Evolutionary conservation across 2,888 invertebrate genomes (phyloP), one percentile per base, ranked within the genome.

Genomic region (Drosophila fulvimacula): DNA sequence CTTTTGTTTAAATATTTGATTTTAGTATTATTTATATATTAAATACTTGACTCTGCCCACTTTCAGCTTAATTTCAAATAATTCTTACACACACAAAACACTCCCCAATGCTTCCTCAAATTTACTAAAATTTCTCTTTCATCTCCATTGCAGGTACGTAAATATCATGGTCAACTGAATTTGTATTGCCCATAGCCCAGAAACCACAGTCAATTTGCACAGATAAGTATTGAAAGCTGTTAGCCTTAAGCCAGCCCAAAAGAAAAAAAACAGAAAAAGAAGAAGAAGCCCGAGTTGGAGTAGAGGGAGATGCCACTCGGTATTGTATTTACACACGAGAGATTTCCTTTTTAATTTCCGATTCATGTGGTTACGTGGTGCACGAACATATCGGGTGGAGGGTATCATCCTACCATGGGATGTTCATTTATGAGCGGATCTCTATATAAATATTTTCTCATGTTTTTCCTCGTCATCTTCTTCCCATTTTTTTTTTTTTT

Each of bases 281-380:
- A 7, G 32, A 7, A 19, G 27, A 30, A 7, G 27, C 7, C 0
- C 0, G 27, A 7, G 27, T 27, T 4, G 27, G 27, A 6, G 49
- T 15, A 1, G 32, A 9, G 15, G 19, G 5, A n/a, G 0, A 13
- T 49, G 27, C n/a, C 38, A 30, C 32, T 57, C 62, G 32, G 32
- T 41, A 53, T 63, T 66, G 59, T 77, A 60, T 76, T 76, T 55
- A 72, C 63, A 72, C 62, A 76, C 62, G 52, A 77, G 62, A 60
- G 75, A 73, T 67, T 80, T 81, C 62, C 72, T 62, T 81, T 85
- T 81, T 85, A 81, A 81, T 81, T 81, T 81, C 81, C 81, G 86
- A 82, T 79, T 64, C 69, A 62, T 79, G 74, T 53, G 74, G 48
- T 34, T 52, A 19, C 42, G 21, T 65, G 48, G 49, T 7, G 38